A percentile compares a stretch with the other conserved stretches of the same genome.
phyloP scores from a whole-genome alignment of 1,140 invertebrate species.

The Euwallacea similis region DNA sequence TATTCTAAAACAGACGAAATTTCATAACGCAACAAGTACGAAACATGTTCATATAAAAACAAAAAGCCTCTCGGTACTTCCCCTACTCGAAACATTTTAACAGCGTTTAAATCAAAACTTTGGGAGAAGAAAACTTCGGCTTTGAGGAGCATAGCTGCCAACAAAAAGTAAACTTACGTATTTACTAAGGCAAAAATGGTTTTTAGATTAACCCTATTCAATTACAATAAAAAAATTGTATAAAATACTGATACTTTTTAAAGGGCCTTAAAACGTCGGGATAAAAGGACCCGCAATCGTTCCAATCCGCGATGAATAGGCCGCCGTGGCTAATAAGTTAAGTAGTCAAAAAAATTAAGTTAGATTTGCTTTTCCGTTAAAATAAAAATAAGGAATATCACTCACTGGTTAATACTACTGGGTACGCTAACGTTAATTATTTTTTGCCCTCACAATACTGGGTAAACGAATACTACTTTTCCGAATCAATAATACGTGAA shows the following conservation, averaged over 20 bases:
- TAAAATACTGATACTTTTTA: conserved; percentile 32
- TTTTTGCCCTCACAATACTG: conserved; percentile 14
- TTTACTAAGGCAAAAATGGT: conserved; percentile 25
- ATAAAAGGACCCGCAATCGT: background rate
- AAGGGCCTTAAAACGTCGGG: background rate
- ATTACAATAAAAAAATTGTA: conserved; percentile 26
- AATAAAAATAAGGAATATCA: conserved; percentile 33
- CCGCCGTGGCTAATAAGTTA: conserved; percentile 7
- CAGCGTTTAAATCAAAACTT: background rate
- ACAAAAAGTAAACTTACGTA: conserved; percentile 21
- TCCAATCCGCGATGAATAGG: background rate
- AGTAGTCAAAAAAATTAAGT: conserved; percentile 23
- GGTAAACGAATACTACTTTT: conserved; percentile 4
- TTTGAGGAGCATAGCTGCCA: conserved; percentile 18
- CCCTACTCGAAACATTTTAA: background rate
- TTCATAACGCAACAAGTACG: background rate
- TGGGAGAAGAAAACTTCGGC: background rate
- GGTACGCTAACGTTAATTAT: conserved; percentile 25
- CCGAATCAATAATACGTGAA: background rate
- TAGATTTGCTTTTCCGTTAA: conserved; percentile 20
- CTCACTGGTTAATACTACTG: conserved; percentile 38
- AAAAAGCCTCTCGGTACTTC: background rate
- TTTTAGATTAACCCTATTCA: conserved; percentile 14
- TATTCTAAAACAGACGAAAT: background rate
- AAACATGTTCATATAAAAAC: background rate